phyloP scores from a whole-genome alignment of 2,888 invertebrate genomes.

The Fragum sueziense region DNA sequence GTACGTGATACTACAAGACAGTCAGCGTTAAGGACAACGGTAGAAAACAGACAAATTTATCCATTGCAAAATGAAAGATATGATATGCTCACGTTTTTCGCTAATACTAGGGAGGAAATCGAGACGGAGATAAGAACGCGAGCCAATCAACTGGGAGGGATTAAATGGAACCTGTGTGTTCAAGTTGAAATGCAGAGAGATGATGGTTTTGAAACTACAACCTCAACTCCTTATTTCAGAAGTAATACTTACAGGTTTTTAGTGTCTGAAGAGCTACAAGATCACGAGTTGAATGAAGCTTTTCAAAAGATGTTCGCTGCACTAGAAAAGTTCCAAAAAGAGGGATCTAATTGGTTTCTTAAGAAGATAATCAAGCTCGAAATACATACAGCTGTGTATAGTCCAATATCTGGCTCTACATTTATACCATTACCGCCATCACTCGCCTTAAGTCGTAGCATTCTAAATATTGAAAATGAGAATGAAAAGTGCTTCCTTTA shows the following conservation, averaged over 20 bases:
- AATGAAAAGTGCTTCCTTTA: conserved; percentile 31
- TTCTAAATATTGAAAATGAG: conserved; percentile 24
- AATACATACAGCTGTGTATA: conserved; percentile 34
- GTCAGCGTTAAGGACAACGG: conserved; percentile 11
- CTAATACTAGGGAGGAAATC: conserved; percentile 14
- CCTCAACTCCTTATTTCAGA: conserved; percentile 42
- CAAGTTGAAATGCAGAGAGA: conserved; percentile 45
- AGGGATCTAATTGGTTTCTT: conserved; percentile 43
- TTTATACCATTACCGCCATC: conserved; percentile 15
- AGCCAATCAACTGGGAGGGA: conserved; percentile 3
- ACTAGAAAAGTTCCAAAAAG: conserved; percentile 46
- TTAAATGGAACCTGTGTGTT: conserved; percentile 40
- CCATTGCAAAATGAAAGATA: conserved; percentile 27
- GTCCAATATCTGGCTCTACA: conserved; percentile 13
- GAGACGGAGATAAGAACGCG: conserved; percentile 10
- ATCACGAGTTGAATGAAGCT: conserved; percentile 34
- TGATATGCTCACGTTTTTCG: conserved; percentile 42
- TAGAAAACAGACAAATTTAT: conserved; percentile 21
- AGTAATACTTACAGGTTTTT: conserved; percentile 36
- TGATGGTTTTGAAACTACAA: conserved; percentile 7
- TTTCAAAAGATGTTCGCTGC: conserved; percentile 44
- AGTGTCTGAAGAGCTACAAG: conserved; percentile 10
- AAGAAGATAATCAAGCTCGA: conserved; percentile 30
- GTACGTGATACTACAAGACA: background rate
- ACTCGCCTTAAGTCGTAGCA: background rate